A percentile compares a stretch with the other conserved stretches of the same genome.
Evolutionary conservation across 2,797 vertebrate genomes (phyloP).

Genomic region (Astyanax mexicanus): DNA sequence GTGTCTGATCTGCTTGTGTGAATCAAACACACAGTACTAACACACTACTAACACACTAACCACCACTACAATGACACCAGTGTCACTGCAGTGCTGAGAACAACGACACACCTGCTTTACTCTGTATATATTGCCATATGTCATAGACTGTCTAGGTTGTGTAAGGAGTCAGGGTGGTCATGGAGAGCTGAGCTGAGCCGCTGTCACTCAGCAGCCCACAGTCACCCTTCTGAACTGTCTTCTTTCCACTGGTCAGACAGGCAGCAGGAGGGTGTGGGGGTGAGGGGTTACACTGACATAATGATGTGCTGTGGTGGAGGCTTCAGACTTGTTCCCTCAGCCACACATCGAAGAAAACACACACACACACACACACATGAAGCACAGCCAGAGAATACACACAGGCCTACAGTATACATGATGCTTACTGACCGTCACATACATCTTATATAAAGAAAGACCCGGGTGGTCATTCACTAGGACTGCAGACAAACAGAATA

Average conservation of each 20-base stretch:
- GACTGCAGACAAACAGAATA: background rate
- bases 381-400: background rate
- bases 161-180: too few relatives aligned
- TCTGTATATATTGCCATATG: too few relatives aligned
- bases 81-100: too few relatives aligned
- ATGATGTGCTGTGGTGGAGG: background rate
- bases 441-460: background rate
- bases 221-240: background rate
- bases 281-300: background rate
- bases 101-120: too few relatives aligned
- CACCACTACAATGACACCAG: too few relatives aligned
- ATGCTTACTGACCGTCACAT: background rate
- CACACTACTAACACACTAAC: too few relatives aligned
- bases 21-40: too few relatives aligned
- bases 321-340: background rate
- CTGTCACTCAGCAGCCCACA: background rate
- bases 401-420: background rate
- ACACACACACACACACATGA: background rate
- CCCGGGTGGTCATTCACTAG: background rate
- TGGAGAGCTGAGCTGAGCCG: too few relatives aligned
- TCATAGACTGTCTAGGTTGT: too few relatives aligned
- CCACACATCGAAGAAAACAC: slow-evolving; percentile 18
- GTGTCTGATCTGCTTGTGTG: too few relatives aligned
- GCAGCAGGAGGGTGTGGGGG: background rate
- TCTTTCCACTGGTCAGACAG: slow-evolving; percentile 1